Percentiles rank a stretch among this genome's conserved stretches.
phyloP scores from a whole-genome alignment of 2,797 vertebrate genomes.

The Cuniculus paca region DNA sequence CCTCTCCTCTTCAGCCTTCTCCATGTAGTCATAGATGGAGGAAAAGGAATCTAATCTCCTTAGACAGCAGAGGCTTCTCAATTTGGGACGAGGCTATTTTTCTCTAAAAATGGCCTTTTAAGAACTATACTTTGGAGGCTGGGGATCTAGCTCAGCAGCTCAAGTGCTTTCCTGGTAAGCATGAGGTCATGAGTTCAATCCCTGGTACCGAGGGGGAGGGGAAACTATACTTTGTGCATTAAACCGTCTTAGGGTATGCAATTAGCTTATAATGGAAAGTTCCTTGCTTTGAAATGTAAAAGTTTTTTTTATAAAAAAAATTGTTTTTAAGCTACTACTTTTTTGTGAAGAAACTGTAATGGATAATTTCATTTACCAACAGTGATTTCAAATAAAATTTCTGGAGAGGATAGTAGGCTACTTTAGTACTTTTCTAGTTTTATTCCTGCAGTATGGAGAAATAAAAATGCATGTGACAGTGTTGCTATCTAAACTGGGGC shows the following conservation, averaged over 20 bases:
- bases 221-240: background rate
- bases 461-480: background rate
- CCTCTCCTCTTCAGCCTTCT: background rate
- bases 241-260: background rate
- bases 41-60: background rate
- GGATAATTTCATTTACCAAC: background rate
- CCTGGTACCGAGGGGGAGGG: too few relatives aligned
- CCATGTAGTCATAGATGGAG: background rate
- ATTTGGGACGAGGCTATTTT: background rate
- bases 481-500: background rate
- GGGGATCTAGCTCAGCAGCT: too few relatives aligned
- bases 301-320: too few relatives aligned
- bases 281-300: conserved; percentile 23
- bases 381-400: background rate
- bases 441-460: background rate
- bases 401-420: background rate
- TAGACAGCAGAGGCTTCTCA: background rate
- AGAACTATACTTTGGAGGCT: too few relatives aligned
- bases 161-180: too few relatives aligned
- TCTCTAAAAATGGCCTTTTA: background rate
- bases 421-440: background rate
- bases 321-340: background rate
- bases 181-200: too few relatives aligned
- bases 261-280: background rate
- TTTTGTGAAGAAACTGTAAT: background rate